phyloP scores from a whole-genome alignment of 2,888 invertebrate species.

The Galerucella calmariensis region DNA sequence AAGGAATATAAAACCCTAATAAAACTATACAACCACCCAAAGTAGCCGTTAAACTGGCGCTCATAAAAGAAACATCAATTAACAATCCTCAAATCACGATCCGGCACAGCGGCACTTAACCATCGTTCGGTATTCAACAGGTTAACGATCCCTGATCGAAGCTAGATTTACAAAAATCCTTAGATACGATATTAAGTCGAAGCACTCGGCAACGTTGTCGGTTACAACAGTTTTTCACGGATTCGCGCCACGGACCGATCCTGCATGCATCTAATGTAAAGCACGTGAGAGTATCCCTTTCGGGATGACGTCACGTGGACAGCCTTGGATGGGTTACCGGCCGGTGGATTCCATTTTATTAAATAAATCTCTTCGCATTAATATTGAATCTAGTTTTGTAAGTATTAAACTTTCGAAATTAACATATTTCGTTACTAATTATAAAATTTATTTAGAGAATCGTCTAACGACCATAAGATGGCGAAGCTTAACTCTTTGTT shows the following conservation, averaged over 20 bases:
- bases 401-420: too few relatives aligned
- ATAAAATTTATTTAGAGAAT: too few relatives aligned
- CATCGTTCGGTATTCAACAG: constrained; percentile 23
- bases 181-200: background rate
- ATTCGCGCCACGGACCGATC: constrained; percentile 33
- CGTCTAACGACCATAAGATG: too few relatives aligned
- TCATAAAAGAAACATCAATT: constrained; percentile 28
- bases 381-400: too few relatives aligned
- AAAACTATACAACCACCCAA: constrained; percentile 16
- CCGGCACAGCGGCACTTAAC: constrained; percentile 14
- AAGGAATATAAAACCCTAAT: background rate
- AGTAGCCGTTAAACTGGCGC: constrained; percentile 21
- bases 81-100: constrained; percentile 26
- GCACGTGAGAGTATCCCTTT: constrained; percentile 36
- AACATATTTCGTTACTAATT: too few relatives aligned
- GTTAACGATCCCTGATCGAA: constrained; percentile 16
- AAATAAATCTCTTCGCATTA: background rate
- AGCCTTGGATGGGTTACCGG: constrained; percentile 21
- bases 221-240: constrained; percentile 22
- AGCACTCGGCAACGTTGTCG: constrained; percentile 15
- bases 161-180: background rate
- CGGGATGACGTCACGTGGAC: constrained; percentile 35
- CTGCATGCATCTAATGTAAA: constrained; percentile 4
- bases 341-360: constrained; percentile 6
- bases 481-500: too few relatives aligned